Base-by-base conservation (phyloP, 2,888 invertebrate genomes). In the Melieria omissa region DNA sequence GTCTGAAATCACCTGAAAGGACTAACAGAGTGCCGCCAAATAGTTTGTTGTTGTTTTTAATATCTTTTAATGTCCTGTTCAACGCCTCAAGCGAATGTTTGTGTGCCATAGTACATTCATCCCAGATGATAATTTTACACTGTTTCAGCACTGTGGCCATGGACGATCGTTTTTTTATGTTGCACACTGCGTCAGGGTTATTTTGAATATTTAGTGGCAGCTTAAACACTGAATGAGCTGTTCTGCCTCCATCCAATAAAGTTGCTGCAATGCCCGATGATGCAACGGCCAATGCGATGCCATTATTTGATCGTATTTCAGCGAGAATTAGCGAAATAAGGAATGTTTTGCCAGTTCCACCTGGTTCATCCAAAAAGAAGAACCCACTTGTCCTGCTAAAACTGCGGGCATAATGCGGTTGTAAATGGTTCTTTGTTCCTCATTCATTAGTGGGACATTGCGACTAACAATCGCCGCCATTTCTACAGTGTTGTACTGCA, bases 61-160 rank as follows among this genome's bases (percentile, higher is more conserved):
- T n/a, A n/a, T n/a, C n/a, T n/a, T n/a, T n/a, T n/a, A n/a, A n/a
- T n/a, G n/a, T n/a, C n/a, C n/a, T n/a, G n/a, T n/a, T n/a, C n/a
- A n/a, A n/a, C n/a, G n/a, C n/a, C n/a, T n/a, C n/a, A n/a, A n/a
- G n/a, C n/a, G n/a, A n/a, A n/a, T n/a, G n/a, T n/a, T n/a, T n/a
- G n/a, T n/a, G n/a, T n/a, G n/a, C n/a, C n/a, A n/a, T n/a, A n/a
- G n/a, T n/a, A n/a, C n/a, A n/a, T n/a, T n/a, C n/a, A n/a, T n/a
- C n/a, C n/a, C n/a, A n/a, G n/a, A n/a, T n/a, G n/a, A n/a, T n/a
- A n/a, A n/a, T n/a, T n/a, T n/a, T 62, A n/a, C 3, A 64, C 4
- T 64, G n/a, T 47, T 49, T 64, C 78, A 82, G 74, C 64, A 84
- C 77, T 79, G 41, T 67, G 44, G 58, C 60, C 67, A 67, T 67